Evolutionary conservation across 2,113 vertebrate species (phyloP), one percentile per base, ranked within the genome.

Genomic region (Mionectes macconnelli): DNA sequence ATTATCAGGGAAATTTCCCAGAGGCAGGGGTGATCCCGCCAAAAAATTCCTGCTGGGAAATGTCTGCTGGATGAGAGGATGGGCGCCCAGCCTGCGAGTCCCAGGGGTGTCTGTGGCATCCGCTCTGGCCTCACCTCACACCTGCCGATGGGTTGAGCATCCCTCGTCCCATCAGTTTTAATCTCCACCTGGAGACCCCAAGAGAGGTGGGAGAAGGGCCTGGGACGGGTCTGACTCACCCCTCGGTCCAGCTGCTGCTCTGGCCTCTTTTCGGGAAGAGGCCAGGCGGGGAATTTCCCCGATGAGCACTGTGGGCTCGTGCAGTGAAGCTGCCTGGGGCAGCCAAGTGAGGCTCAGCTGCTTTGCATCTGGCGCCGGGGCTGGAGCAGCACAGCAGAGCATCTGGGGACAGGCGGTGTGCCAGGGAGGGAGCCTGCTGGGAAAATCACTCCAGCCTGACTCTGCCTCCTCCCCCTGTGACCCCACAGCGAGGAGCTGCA

Each of bases 51-150:
- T 79, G 35, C 53, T 6, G 18, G 82, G 66, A 93, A 93, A 57
- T 0, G 5, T 67, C 72, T 64, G 67, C 53, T 68, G 72, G 57
- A 42, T 1, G 5, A 60, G 20, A 88, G 11, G 1, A 0, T 4
- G 3, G 33, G 14, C 0, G 0, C 75, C 35, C 8, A 1, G 63
- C 76, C 55, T 44, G 37, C 0, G 0, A 42, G 35, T 42, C 47
- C 75, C 63, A 17, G 57, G 45, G 35, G 17, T 47, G 35, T 44
- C 60, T 35, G 60, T 5, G 1, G 18, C 24, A 27, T 45, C 50
- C 0, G 0, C 37, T 53, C 37, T 40, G 2, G 0, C 27, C 39
- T 11, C 31, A 37, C n/a, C 45, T 60, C 69, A 47, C 44, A 60
- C 66, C 55, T 68, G 74, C 69, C 11, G 13, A n/a, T 47, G 35